A percentile compares a stretch with the other conserved stretches of the same genome.
phyloP scores from a whole-genome alignment of 2,113 vertebrate species.

The Megaleporinus macrocephalus region DNA sequence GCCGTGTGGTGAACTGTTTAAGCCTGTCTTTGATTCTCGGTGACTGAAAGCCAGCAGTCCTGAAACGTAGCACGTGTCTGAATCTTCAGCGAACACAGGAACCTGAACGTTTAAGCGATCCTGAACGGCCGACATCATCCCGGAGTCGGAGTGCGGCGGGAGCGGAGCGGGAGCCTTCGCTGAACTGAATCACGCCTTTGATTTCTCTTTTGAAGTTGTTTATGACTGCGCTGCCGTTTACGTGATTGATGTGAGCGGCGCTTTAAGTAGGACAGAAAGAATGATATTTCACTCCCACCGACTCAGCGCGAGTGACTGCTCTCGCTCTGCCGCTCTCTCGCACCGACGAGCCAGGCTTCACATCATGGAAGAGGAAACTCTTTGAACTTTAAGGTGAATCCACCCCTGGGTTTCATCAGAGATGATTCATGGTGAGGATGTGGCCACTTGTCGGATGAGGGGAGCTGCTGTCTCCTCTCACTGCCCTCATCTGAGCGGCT shows the following conservation, averaged over 20 bases:
- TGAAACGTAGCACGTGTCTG: too few species aligned
- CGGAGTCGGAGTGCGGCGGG: not conserved
- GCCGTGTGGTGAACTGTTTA: too few species aligned
- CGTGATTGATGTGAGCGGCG: constrained; percentile 37
- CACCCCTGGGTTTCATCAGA: not conserved
- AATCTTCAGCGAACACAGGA: not conserved
- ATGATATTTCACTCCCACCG: not conserved
- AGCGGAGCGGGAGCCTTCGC: not conserved
- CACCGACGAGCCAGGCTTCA: not conserved
- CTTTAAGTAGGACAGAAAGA: constrained; percentile 3
- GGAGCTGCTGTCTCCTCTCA: not conserved
- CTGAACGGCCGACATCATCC: not conserved
- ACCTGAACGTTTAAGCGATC: not conserved
- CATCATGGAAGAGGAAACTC: not conserved
- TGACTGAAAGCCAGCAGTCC: too few species aligned
- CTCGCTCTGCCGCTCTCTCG: not conserved
- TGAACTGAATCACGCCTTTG: not conserved
- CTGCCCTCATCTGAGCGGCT: not conserved
- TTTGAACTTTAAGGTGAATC: constrained; percentile 11
- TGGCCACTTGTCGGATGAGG: not conserved
- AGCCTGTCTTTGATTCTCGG: too few species aligned
- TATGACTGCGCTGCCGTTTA: constrained; percentile 22
- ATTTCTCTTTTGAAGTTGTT: constrained; percentile 23
- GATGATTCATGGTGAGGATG: constrained; percentile 12
- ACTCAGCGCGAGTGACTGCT: not conserved